phyloP scores from a whole-genome alignment of 2,113 vertebrate species.

The Sakesphorus luctuosus region DNA sequence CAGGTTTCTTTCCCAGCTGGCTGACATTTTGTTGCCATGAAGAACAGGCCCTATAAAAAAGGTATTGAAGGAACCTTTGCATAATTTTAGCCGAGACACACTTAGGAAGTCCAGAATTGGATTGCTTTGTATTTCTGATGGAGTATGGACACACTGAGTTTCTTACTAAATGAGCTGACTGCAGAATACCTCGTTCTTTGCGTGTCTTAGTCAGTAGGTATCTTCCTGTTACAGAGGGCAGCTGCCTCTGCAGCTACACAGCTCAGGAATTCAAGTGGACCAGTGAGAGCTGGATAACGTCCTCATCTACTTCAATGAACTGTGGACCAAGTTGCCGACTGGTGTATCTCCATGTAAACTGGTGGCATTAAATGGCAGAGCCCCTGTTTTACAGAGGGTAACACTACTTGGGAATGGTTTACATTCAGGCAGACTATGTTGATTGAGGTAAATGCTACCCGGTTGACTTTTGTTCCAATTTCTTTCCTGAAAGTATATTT shows the following conservation, averaged over 20 bases:
- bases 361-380: neutral
- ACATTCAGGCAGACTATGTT: neutral
- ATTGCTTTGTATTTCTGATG: neutral
- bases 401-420: neutral
- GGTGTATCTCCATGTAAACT: neutral
- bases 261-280: neutral
- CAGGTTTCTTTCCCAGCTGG: neutral
- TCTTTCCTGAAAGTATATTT: conserved; percentile 36
- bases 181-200: neutral
- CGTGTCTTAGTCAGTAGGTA: neutral
- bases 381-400: neutral
- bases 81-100: neutral
- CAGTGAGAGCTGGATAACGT: neutral
- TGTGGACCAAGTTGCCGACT: neutral
- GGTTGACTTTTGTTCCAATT: conserved; percentile 15
- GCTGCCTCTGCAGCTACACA: neutral
- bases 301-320: neutral
- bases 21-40: neutral
- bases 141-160: neutral
- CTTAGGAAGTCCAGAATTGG: neutral
- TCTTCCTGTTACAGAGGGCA: neutral
- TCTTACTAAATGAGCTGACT: neutral
- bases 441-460: conserved; percentile 38
- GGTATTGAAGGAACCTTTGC: neutral
- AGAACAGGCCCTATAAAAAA: neutral